Evolutionary conservation across 2,888 invertebrate genomes (phyloP).

Genomic region (Bombylius discolor): DNA sequence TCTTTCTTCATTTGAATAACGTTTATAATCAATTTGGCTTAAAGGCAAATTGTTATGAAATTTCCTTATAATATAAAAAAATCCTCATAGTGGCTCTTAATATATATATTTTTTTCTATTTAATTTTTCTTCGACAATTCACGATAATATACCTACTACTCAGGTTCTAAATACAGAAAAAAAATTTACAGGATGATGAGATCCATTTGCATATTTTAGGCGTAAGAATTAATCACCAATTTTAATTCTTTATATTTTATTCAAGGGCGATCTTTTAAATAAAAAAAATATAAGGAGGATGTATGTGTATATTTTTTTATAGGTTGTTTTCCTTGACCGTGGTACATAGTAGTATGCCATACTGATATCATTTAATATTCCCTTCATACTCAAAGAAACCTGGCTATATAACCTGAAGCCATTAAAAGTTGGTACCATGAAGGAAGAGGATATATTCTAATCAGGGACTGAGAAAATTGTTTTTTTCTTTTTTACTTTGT

Average conservation of each 20-base stretch:
- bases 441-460: slow-evolving; percentile 8
- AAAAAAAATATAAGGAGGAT: not conserved
- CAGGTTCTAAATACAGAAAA: not conserved
- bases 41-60: slow-evolving; percentile 4
- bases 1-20: not conserved
- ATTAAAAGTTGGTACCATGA: slow-evolving; percentile 10
- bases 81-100: not conserved
- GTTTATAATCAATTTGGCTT: slow-evolving; percentile 6
- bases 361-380: slow-evolving; percentile 8
- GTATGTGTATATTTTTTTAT: not conserved
- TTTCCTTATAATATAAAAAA: not conserved
- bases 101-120: not conserved
- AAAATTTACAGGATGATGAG: not conserved
- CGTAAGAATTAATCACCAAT: slow-evolving; percentile 18
- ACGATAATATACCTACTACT: slow-evolving; percentile 2
- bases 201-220: slow-evolving; percentile 16
- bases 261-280: not conserved
- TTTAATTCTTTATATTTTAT: slow-evolving; percentile 16
- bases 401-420: slow-evolving; percentile 12
- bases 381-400: not conserved
- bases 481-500: not conserved
- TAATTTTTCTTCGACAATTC: slow-evolving; percentile 1
- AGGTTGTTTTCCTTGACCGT: not conserved
- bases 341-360: not conserved
- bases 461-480: slow-evolving; percentile 5